A percentile compares a stretch with the other conserved stretches of the same genome.
Conservation (phyloP, 2,888 invertebrate genomes). For the Torymus auratus region DNA sequence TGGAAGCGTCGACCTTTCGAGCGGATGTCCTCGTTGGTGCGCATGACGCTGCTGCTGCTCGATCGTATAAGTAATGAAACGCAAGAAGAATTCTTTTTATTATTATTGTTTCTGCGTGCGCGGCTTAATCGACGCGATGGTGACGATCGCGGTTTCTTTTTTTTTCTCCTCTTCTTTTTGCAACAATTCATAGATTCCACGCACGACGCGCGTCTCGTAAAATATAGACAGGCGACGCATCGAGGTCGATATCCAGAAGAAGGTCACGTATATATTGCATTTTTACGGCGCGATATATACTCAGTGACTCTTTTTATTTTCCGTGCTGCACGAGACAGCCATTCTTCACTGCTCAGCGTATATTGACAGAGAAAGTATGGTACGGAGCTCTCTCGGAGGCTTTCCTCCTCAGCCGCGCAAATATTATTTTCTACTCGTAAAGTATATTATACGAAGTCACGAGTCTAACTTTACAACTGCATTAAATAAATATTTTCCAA, state of each 20-base stretch:
- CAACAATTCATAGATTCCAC: constrained; percentile 19
- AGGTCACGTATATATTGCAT: constrained; percentile 5
- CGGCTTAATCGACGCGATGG: constrained; percentile 9
- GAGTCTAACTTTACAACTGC: too few relatives aligned
- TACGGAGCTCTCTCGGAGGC: too few relatives aligned
- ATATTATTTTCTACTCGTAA: too few relatives aligned
- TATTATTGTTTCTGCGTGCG: constrained; percentile 27
- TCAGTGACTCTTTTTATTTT: too few relatives aligned
- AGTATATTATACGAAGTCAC: too few relatives aligned
- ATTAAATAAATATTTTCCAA: too few relatives aligned
- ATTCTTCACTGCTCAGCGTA: too few relatives aligned
- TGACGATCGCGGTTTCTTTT: not conserved
- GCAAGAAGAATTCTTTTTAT: constrained; percentile 16
- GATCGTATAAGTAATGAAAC: not conserved
- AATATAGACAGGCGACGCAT: constrained; percentile 7
- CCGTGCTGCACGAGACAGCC: too few relatives aligned
- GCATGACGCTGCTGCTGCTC: not conserved
- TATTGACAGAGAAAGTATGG: too few relatives aligned
- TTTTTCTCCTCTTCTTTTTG: constrained; percentile 11
- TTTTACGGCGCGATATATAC: not conserved
- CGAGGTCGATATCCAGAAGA: constrained; percentile 16
- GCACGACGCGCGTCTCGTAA: not conserved
- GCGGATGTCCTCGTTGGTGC: constrained; percentile 5
- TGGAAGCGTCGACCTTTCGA: not conserved
- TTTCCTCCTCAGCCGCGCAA: too few relatives aligned